These are phyloP conservation scores for Atherinomorus stipes DNA, from an alignment of 2,113 vertebrate genomes.

Conservation along the genomic window DNA sequence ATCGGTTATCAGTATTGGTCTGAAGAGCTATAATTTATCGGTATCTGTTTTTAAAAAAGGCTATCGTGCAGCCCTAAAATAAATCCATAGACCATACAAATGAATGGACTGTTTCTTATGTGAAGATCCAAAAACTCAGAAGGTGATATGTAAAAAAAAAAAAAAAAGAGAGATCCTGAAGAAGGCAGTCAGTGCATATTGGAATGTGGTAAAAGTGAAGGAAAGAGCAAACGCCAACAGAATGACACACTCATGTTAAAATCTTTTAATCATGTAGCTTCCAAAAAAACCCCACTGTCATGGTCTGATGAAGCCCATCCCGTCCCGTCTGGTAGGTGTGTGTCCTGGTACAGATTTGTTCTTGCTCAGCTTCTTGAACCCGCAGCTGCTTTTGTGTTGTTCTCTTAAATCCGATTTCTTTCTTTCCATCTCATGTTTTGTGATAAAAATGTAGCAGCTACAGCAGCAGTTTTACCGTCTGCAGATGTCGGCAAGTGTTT, in stretches of 20 bases:
- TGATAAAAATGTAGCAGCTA: neutral
- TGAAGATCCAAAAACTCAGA: no score
- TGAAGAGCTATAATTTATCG: no score
- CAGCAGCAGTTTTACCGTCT: neutral
- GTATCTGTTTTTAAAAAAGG: no score
- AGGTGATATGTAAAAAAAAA: no score
- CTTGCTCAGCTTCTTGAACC: constrained; percentile 23
- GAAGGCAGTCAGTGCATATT: no score
- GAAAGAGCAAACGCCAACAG: neutral
- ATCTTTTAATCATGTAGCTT: neutral
- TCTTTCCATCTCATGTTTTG: neutral
- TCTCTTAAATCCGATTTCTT: no score
- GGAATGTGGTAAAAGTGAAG: no score
- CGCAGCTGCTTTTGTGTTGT: constrained; percentile 14
- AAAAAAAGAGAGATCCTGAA: no score
- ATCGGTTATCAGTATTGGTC: no score
- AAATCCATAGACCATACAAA: no score
- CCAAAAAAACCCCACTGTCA: neutral
- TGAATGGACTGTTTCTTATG: no score
- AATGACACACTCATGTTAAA: neutral
- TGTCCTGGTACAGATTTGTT: neutral
- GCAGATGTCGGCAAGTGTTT: neutral
- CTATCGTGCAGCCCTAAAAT: no score
- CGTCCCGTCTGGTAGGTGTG: constrained; percentile 37
- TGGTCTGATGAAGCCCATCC: constrained; percentile 1